A percentile compares a stretch with the other conserved stretches of the same genome.
Evolutionary conservation across 2,888 invertebrate genomes (phyloP).

Genomic region (Tachina fera): DNA sequence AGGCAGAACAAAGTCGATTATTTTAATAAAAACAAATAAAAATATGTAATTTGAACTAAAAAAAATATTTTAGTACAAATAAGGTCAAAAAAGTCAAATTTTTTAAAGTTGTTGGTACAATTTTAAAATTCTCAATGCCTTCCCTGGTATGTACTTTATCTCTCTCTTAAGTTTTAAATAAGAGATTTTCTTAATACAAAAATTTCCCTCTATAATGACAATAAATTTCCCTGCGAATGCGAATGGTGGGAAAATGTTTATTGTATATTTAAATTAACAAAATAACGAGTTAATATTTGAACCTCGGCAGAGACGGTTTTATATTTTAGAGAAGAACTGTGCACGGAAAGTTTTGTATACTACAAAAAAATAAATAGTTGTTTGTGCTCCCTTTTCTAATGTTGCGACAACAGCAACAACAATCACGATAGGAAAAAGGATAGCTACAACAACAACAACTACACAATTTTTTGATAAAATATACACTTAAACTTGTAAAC

Average conservation of each 20-base stretch:
- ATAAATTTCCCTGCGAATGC: conserved; percentile 38
- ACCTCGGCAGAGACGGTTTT: conserved; percentile 62
- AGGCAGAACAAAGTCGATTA: too few species aligned
- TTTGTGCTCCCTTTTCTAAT: conserved; percentile 23
- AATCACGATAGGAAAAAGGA: conserved; percentile 30
- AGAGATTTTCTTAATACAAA: neutral
- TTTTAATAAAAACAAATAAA: too few species aligned
- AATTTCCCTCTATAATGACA: conserved; percentile 13
- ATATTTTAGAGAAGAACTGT: conserved; percentile 27
- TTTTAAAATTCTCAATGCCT: too few species aligned
- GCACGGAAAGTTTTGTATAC: conserved; percentile 69
- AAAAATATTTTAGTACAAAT: too few species aligned
- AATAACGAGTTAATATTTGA: conserved; percentile 55
- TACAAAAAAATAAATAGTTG: conserved; percentile 31
- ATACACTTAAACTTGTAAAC: conserved; percentile 45
- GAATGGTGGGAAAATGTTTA: conserved; percentile 30
- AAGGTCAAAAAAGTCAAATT: too few species aligned
- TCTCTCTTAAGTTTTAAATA: conserved; percentile 12
- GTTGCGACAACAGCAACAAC: conserved; percentile 23
- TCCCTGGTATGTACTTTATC: too few species aligned
- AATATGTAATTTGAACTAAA: too few species aligned
- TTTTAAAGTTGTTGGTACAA: too few species aligned
- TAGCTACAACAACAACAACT: conserved; percentile 14
- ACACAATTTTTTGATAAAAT: conserved; percentile 36
- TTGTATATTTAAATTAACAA: conserved; percentile 37